Evolutionary conservation across 1,140 invertebrate species (phyloP), one percentile per base, ranked within the genome.

Genomic region (Oncopeltus fasciatus): DNA sequence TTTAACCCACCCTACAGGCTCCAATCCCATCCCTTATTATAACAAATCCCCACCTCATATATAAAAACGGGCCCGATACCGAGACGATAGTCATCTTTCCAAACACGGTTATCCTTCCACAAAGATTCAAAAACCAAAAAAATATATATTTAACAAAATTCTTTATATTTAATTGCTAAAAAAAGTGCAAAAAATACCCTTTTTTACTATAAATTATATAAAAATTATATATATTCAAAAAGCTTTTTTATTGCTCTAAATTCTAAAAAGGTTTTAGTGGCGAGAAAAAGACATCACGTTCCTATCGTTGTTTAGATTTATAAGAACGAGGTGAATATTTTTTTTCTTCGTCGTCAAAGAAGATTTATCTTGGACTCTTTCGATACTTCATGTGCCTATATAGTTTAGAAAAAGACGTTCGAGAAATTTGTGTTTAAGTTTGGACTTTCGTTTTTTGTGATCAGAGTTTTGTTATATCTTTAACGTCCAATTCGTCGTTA

Each of bases 21-120:
- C 62, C 62, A 63, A 18, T 59, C 62, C 62, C 57, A 59, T 63
- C 57, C 62, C 62, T 53, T 16, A 24, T 3, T 53, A 53, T 62
- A 49, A 63, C 62, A 63, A 51, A 63, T 63, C 62, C 49, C 62
- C 62, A 58, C 62, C 62, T 57, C 57, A 59, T 53, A 53, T 63
- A 59, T 51, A 18, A n/a, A 63, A 63, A 63, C 62, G 62, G 62
- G 62, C 62, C 62, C 62, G 62, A 57, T 63, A 63, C 62, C 62
- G 62, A 59, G 57, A 63, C 57, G 62, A 59, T 63, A 59, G 44
- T 57, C 56, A 59, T 53, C 56, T 59, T 61, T 63, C 62, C 62
- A 63, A 59, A 63, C 44, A 63, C 62, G 62, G 62, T 59, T 62
- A 63, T 63, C 62, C 62, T 63, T 63, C 62, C 62, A 63, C 62